Conservation (phyloP, 2,797 vertebrate genomes). For the Furcifer pardalis region DNA sequence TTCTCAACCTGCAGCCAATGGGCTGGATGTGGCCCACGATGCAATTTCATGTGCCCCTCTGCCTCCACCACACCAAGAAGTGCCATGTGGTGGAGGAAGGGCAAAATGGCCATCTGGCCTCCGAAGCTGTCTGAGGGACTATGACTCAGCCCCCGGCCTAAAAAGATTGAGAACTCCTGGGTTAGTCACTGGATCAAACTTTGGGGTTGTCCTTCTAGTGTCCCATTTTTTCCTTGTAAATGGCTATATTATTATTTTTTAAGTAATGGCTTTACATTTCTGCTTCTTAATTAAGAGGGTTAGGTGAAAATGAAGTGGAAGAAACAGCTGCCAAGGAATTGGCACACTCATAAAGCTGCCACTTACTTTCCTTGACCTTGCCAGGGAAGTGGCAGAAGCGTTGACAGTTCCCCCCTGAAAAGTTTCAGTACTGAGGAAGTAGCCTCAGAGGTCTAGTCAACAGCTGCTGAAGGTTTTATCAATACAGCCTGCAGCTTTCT, state of each 20-base stretch:
- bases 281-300: conserved; percentile 46
- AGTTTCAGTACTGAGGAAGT: background rate
- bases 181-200: conserved; percentile 21
- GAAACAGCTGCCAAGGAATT: conserved; percentile 41
- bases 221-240: background rate
- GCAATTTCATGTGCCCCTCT: too few species aligned
- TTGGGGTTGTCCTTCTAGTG: conserved; percentile 34
- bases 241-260: background rate
- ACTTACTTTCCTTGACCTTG: conserved; percentile 17
- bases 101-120: too few species aligned
- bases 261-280: background rate
- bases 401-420: conserved; percentile 10
- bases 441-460: conserved; percentile 36
- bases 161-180: too few species aligned
- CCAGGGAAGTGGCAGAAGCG: background rate
- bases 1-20: too few species aligned
- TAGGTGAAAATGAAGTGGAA: conserved; percentile 21
- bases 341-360: conserved; percentile 14
- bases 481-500: background rate
- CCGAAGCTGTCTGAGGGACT: too few species aligned
- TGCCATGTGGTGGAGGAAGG: too few species aligned
- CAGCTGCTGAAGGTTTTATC: conserved; percentile 10
- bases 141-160: too few species aligned
- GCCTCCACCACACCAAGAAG: too few species aligned
- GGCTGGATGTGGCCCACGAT: too few species aligned